Base-by-base conservation (phyloP, 1,140 invertebrate genomes). In the Saxidomus purpurata region DNA sequence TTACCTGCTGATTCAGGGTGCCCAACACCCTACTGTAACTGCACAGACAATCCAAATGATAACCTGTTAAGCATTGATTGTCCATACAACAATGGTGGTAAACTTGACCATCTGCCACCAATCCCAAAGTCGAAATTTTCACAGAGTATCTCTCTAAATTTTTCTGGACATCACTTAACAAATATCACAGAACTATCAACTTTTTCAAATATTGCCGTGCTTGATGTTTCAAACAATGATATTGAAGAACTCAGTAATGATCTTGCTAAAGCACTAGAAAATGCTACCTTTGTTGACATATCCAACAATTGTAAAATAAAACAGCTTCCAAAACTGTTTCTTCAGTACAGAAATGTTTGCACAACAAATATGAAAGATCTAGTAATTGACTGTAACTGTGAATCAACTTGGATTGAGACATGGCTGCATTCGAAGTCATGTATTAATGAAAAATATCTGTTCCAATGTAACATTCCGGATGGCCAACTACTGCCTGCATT, bases 321-420 rank as follows among this genome's bases (percentile, higher is more conserved):
- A 3, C 22, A 74, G 6, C 15, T 86, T 0, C 83, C 83, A 19
- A 17, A 47, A 47, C 13, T 17, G 3, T 40, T 86, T 76, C 83
- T 86, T 76, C 83, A 86, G 34, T 49, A 52, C 34, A n/a, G 83
- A 47, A 55, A 76, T 25, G 25, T 86, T 55, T 86, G 83, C 47
- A 74, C 15, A 36, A 76, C 49, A 22, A 4, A 86, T 2, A 74
- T 86, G 83, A 38, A 34, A 34, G 52, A 74, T 71, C 31, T 86
- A 13, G 22, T 25, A 1, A 74, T 86, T 22, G 1, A 25, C 28
- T 86, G 83, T 76, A 40, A 38, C 25, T 86, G 83, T 76, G 28
- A 38, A 22, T 38, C 28, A 22, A 17, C 28, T 3, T 86, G 83
- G 83, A 86, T 86, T 36, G 43, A 71, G 69, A 38, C 19, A 17